phyloP scores from a whole-genome alignment of 2,113 vertebrate species.

The Zosterops hypoxanthus region DNA sequence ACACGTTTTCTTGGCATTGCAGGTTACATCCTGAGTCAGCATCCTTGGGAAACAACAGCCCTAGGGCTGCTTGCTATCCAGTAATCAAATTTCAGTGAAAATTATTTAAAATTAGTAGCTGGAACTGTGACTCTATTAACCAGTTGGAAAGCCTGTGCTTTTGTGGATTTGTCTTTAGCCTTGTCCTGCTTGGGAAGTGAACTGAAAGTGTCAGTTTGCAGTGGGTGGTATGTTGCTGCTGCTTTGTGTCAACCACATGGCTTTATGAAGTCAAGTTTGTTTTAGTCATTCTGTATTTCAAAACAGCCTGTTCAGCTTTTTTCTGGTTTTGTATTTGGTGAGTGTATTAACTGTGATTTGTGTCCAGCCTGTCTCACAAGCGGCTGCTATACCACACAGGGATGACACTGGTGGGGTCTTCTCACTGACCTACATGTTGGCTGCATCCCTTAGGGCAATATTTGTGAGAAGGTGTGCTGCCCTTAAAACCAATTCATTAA shows the following conservation, averaged over 20 bases:
- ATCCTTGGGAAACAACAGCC: neutral
- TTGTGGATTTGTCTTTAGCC: neutral
- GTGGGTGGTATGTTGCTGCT: neutral
- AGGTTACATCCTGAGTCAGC: neutral
- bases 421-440: neutral
- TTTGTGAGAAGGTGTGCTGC: neutral
- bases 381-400: accelerated
- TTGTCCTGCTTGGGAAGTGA: neutral
- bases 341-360: neutral
- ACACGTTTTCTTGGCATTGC: accelerated
- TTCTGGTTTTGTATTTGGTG: neutral
- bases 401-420: neutral
- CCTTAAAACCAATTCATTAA: neutral
- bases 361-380: neutral
- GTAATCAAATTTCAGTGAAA: neutral
- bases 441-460: neutral
- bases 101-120: neutral
- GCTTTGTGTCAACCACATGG: neutral
- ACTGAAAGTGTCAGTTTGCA: neutral
- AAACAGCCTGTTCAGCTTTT: neutral
- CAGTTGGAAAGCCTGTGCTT: accelerated
- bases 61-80: neutral
- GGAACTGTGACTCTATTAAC: neutral
- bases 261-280: neutral
- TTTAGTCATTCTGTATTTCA: neutral